Evolutionary conservation across 2,888 invertebrate genomes (phyloP).

Genomic region (Limnephilus rhombicus): DNA sequence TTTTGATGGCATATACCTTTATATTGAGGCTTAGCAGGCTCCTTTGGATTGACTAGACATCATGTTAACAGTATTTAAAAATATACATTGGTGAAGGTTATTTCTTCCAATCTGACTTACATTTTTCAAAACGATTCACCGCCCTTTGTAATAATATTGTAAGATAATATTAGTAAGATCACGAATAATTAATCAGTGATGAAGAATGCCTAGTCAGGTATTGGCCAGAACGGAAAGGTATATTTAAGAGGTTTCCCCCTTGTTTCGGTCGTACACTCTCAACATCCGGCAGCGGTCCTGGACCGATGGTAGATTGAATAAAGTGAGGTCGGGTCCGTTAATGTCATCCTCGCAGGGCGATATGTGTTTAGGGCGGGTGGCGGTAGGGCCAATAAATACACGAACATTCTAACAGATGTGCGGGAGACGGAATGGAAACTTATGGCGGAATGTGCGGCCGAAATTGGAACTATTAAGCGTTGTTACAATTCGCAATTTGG

Average conservation of each 20-base stretch:
- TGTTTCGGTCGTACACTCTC: not conserved
- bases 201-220: no score
- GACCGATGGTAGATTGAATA: constrained; percentile 10
- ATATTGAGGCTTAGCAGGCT: no score
- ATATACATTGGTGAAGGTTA: no score
- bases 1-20: no score
- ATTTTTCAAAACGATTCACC: no score
- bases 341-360: constrained; percentile 18
- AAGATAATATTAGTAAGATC: no score
- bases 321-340: constrained; percentile 27
- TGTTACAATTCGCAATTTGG: not conserved
- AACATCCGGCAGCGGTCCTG: not conserved
- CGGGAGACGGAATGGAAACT: constrained; percentile 13
- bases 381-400: constrained; percentile 13
- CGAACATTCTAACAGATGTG: constrained; percentile 29
- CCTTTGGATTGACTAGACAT: no score
- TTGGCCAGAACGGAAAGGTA: no score
- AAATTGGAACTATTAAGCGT: not conserved
- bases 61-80: no score
- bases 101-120: no score
- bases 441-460: constrained; percentile 4
- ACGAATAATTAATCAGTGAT: no score
- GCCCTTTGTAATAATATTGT: no score
- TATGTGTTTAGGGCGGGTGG: not conserved
- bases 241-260: not conserved